Percentiles rank a stretch among this genome's conserved stretches.
Conservation (phyloP, 2,113 vertebrate genomes). For the Cranoglanis bouderius region DNA sequence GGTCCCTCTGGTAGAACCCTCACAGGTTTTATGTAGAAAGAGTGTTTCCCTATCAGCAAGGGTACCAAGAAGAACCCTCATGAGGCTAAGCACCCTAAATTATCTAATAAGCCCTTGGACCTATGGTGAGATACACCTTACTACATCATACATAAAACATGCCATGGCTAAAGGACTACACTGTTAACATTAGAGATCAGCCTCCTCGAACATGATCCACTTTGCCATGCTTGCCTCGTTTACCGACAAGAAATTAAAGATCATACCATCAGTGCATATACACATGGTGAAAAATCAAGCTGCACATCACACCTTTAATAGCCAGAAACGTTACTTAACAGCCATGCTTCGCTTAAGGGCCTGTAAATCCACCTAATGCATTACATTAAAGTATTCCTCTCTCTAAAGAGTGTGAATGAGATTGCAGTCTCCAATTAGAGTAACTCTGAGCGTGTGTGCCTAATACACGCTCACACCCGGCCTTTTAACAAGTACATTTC, state of each 20-base stretch:
- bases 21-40: too few relatives aligned
- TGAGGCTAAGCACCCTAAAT: neutral
- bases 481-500: neutral
- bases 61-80: neutral
- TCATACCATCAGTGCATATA: neutral
- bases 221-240: neutral
- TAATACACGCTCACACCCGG: neutral
- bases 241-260: neutral
- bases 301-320: neutral
- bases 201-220: neutral
- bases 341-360: neutral
- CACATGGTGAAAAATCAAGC: neutral
- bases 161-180: neutral
- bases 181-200: neutral
- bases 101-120: neutral
- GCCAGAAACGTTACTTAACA: neutral
- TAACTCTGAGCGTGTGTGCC: neutral
- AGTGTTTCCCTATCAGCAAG: too few relatives aligned
- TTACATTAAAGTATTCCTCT: neutral
- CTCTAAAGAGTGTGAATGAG: neutral
- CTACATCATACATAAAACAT: neutral
- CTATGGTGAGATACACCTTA: neutral
- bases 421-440: neutral
- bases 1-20: too few relatives aligned
- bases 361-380: neutral